Evolutionary conservation across 2,797 vertebrate species (phyloP).

Genomic region (Philypnodon macrostomus): DNA sequence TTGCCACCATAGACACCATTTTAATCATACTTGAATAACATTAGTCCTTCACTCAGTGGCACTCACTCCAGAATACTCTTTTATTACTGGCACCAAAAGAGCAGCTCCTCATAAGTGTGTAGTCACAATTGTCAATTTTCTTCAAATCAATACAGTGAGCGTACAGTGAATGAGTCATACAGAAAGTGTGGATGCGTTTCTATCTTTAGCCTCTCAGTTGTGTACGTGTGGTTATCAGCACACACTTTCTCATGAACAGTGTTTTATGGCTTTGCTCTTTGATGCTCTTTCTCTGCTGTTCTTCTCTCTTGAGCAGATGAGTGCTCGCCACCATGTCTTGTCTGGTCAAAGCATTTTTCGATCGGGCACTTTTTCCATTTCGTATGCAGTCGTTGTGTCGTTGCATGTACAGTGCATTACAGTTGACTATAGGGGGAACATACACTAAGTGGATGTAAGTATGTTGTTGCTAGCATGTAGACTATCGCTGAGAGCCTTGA

Average conservation of each 20-base stretch:
- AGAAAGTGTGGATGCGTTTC: slow-evolving; percentile 22
- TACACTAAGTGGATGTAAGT: slow-evolving; percentile 48
- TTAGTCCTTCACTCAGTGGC: not conserved
- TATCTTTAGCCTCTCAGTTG: slow-evolving; percentile 53
- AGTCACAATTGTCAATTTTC: slow-evolving; percentile 43
- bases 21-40: not conserved
- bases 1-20: not conserved
- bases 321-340: slow-evolving; percentile 33
- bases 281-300: slow-evolving; percentile 23
- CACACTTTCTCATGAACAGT: slow-evolving; percentile 27
- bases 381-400: slow-evolving; percentile 16
- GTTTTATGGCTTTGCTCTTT: slow-evolving; percentile 45
- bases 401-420: slow-evolving; percentile 11
- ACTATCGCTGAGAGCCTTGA: slow-evolving; percentile 49
- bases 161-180: slow-evolving; percentile 56
- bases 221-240: slow-evolving; percentile 10
- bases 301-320: slow-evolving; percentile 35
- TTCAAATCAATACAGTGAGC: slow-evolving; percentile 45
- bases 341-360: slow-evolving; percentile 48
- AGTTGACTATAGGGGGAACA: slow-evolving; percentile 24
- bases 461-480: slow-evolving; percentile 46
- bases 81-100: slow-evolving; percentile 5
- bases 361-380: slow-evolving; percentile 23
- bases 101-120: slow-evolving; percentile 17
- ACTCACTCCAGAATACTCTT: not conserved